A percentile compares a stretch with the other conserved stretches of the same genome.
Conservation (phyloP, 1,140 invertebrate genomes). For the Ceratitis capitata region DNA sequence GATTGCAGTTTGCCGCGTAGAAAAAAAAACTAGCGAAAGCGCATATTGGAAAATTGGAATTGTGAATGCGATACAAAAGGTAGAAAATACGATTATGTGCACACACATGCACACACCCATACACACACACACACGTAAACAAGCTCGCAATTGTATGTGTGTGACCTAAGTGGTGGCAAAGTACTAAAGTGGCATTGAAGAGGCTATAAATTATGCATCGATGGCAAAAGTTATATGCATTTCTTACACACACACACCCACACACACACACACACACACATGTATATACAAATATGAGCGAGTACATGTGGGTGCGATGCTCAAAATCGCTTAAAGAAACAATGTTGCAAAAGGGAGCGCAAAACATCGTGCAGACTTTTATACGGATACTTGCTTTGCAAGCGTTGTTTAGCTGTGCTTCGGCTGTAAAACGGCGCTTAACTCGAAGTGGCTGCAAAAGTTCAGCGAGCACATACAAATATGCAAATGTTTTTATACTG, state of each 20-base stretch:
- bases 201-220: conserved; percentile 2
- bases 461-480: neutral
- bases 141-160: too few relatives aligned
- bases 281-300: neutral
- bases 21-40: neutral
- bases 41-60: conserved; percentile 27
- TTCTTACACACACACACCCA: neutral
- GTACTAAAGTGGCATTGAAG: conserved; percentile 30
- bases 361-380: neutral
- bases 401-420: neutral
- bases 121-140: neutral
- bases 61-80: neutral
- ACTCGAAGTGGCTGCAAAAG: neutral
- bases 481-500: neutral
- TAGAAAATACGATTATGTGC: neutral
- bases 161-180: too few relatives aligned
- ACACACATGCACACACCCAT: neutral
- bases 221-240: neutral
- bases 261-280: neutral
- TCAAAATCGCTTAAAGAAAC: neutral
- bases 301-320: neutral
- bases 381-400: neutral
- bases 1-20: neutral
- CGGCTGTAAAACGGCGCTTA: neutral
- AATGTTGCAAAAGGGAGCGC: neutral